A percentile compares a stretch with the other conserved stretches of the same genome.
Evolutionary conservation across 2,113 vertebrate species (phyloP).

Genomic region (Pseudorasbora parva): DNA sequence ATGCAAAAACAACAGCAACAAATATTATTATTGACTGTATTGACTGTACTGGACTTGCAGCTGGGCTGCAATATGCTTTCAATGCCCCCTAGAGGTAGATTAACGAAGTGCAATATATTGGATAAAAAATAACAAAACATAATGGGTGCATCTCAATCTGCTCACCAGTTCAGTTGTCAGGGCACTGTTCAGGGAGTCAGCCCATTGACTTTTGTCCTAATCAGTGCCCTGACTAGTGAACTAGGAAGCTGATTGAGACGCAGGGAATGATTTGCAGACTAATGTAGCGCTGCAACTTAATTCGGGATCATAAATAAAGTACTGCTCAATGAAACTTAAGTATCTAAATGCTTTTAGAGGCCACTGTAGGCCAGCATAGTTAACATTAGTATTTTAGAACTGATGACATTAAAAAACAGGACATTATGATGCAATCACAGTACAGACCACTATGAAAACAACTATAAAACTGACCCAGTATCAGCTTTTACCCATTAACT

Average conservation of each 20-base stretch:
- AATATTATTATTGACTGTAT: too few relatives aligned
- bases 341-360: background rate
- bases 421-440: background rate
- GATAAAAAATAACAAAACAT: slow-evolving; percentile 7
- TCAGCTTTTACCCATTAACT: background rate
- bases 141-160: too few relatives aligned
- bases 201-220: too few relatives aligned
- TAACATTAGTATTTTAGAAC: background rate
- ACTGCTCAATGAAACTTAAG: background rate
- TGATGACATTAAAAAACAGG: background rate
- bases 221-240: too few relatives aligned
- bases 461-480: background rate
- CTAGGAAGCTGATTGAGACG: too few relatives aligned
- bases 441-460: background rate
- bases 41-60: background rate
- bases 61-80: background rate
- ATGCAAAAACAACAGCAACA: too few relatives aligned
- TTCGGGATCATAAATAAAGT: background rate
- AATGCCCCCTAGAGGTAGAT: slow-evolving; percentile 36
- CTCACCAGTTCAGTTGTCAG: too few relatives aligned
- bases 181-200: too few relatives aligned
- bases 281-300: slow-evolving; percentile 11
- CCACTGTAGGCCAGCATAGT: background rate
- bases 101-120: background rate
- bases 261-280: slow-evolving; percentile 48